Percentiles rank a stretch among this genome's conserved stretches.
These are phyloP conservation scores for Triops cancriformis DNA, from an alignment of 1,140 invertebrate genomes.

Conservation along the genomic window DNA sequence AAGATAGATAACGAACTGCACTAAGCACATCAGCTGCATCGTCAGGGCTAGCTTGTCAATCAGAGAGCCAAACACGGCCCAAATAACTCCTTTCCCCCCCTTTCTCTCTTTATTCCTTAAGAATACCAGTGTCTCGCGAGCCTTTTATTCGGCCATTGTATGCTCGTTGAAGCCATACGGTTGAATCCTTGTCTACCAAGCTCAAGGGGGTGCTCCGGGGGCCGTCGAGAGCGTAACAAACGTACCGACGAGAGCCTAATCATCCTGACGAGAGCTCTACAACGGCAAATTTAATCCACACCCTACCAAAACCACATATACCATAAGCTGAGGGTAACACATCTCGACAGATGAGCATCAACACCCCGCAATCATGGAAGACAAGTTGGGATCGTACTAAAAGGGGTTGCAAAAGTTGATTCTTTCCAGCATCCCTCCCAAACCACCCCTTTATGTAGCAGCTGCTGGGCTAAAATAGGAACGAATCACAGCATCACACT, in stretches of 20 bases:
- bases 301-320: neutral
- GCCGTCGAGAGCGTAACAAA: neutral
- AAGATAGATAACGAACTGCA: neutral
- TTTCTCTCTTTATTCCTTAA: no score
- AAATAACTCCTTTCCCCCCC: no score
- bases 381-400: neutral
- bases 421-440: neutral
- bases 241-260: neutral
- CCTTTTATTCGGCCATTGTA: neutral
- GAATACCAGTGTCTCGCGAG: neutral
- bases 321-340: neutral
- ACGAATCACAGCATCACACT: no score
- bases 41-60: neutral
- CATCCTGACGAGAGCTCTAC: neutral
- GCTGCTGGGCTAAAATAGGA: no score
- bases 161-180: neutral
- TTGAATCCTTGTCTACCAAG: neutral
- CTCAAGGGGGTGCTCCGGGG: neutral
- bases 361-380: slow-evolving; percentile 1
- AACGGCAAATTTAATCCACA: neutral
- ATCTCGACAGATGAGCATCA: slow-evolving; percentile 9
- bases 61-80: neutral
- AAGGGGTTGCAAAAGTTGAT: neutral
- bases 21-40: neutral
- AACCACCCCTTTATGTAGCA: neutral